Conservation (phyloP, 2,888 invertebrate genomes). For the Ichneumoninae sp. region DNA sequence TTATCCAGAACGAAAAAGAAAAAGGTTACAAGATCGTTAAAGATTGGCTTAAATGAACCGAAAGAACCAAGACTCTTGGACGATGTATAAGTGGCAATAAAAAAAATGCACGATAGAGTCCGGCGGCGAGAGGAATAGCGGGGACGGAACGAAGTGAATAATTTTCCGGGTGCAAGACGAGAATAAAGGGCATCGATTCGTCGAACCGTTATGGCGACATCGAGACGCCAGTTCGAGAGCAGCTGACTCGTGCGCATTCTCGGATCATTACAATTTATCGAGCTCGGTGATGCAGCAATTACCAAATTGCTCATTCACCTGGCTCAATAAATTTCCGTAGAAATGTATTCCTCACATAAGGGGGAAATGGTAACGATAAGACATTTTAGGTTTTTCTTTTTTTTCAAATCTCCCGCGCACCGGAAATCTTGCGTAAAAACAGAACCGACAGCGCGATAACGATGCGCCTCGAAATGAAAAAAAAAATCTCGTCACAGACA, state of each 20-base stretch:
- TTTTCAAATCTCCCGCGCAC: no score
- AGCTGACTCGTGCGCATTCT: slow-evolving; percentile 38
- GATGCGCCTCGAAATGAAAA: no score
- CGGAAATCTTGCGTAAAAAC: no score
- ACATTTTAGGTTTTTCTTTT: no score
- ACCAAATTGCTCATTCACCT: background rate
- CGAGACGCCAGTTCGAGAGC: slow-evolving; percentile 38
- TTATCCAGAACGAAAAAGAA: background rate
- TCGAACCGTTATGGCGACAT: slow-evolving; percentile 40
- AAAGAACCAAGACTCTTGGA: slow-evolving; percentile 22
- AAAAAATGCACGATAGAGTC: slow-evolving; percentile 30
- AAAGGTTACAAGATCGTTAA: background rate
- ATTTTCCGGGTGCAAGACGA: slow-evolving; percentile 37
- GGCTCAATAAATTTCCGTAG: background rate
- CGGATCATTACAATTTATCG: slow-evolving; percentile 43
- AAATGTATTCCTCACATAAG: background rate
- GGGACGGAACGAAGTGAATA: slow-evolving; percentile 45
- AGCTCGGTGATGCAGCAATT: background rate
- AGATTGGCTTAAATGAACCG: background rate
- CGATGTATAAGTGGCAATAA: slow-evolving; percentile 46
- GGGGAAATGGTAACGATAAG: background rate
- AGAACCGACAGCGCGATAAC: no score
- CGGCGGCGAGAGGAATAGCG: background rate
- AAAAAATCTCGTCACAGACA: background rate
- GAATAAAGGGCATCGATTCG: slow-evolving; percentile 60